Conservation (phyloP, 2,797 vertebrate species). For the Hemibagrus guttatus region DNA sequence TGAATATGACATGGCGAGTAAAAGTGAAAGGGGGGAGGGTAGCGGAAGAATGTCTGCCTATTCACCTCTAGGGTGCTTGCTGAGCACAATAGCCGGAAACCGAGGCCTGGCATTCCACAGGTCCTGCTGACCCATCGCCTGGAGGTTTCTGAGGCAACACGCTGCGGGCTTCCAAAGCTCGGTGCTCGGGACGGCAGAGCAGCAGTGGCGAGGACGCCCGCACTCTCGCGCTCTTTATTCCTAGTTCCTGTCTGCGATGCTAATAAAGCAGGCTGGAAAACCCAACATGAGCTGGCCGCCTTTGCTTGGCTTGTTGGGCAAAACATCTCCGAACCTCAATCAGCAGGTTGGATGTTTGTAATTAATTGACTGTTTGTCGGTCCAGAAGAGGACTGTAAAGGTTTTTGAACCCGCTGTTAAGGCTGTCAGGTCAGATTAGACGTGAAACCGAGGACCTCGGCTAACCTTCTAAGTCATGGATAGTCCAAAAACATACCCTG, state of each 20-base stretch:
- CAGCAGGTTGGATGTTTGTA: neutral
- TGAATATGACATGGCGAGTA: constrained; percentile 16
- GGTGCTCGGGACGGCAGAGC: constrained; percentile 33
- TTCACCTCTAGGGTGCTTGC: constrained; percentile 65
- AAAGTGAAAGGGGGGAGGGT: constrained; percentile 34
- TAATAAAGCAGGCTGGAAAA: constrained; percentile 23
- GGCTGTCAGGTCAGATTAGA: neutral
- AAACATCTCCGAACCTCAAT: neutral
- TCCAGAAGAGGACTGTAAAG: neutral
- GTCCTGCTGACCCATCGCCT: constrained; percentile 68
- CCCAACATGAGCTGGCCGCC: neutral
- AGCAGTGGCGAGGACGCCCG: constrained; percentile 19
- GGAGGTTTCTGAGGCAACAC: constrained; percentile 78
- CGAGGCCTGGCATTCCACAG: constrained; percentile 70
- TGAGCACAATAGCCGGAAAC: constrained; percentile 73
- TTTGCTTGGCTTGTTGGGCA: constrained; percentile 9
- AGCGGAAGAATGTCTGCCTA: constrained; percentile 61
- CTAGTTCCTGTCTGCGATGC: neutral
- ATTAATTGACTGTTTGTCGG: neutral
- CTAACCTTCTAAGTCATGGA: constrained; percentile 11
- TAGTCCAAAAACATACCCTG: neutral
- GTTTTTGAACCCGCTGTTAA: neutral
- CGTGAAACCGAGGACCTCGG: constrained; percentile 15
- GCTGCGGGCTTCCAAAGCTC: constrained; percentile 52
- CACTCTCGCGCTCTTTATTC: constrained; percentile 25